Percentiles rank a stretch among this genome's conserved stretches.
Conservation (phyloP, 2,888 invertebrate species). For the Euzetes globulus region DNA sequence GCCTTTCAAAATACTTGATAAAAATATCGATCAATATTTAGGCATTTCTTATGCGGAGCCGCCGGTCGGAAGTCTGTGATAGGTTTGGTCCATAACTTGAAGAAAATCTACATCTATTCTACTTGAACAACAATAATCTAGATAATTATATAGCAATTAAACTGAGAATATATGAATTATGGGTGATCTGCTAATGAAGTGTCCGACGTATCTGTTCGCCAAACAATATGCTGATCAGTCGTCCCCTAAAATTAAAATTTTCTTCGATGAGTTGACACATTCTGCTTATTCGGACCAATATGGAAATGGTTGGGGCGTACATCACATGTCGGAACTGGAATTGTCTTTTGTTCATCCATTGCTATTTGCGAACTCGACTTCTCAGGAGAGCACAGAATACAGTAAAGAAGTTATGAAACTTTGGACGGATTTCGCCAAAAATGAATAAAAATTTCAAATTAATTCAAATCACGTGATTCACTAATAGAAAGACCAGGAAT, state of each 20-base stretch:
- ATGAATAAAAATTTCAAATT: constrained; percentile 10
- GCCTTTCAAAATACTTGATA: too few species aligned
- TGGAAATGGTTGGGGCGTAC: not conserved
- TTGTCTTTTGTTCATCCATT: not conserved
- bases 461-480: too few species aligned
- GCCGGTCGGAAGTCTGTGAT: too few species aligned
- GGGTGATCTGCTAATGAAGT: not conserved
- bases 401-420: constrained; percentile 15
- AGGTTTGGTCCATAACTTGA: not conserved
- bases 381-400: not conserved
- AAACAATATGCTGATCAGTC: not conserved
- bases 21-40: too few species aligned
- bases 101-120: not conserved
- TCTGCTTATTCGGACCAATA: too few species aligned
- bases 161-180: not conserved
- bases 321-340: not conserved
- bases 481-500: too few species aligned
- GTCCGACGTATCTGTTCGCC: constrained; percentile 27
- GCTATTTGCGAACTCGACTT: not conserved
- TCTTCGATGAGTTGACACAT: not conserved
- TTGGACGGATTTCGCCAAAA: constrained; percentile 32
- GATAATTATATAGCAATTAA: not conserved
- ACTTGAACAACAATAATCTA: not conserved
- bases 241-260: not conserved
- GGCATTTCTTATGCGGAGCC: too few species aligned